These are phyloP conservation scores for Eupsilia transversa DNA, from an alignment of 2,888 invertebrate species.

Conservation along the genomic window DNA sequence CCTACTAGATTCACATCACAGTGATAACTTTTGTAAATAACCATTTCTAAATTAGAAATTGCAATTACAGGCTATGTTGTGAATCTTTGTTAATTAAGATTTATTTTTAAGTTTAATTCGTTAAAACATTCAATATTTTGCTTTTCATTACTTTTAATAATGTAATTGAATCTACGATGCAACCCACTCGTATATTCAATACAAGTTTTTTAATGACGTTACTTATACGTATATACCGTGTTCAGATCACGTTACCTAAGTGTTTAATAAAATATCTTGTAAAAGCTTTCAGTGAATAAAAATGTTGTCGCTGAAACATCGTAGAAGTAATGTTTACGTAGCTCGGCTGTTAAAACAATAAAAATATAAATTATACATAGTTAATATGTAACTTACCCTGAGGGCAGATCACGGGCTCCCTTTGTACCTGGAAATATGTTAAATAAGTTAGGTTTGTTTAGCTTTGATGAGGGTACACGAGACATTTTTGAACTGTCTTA, in stretches of 20 bases:
- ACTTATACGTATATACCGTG: constrained; percentile 16
- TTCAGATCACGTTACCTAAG: constrained; percentile 23
- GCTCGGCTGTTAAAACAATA: constrained; percentile 54
- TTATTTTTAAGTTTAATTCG: neutral
- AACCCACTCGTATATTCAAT: neutral
- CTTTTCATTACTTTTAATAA: constrained; percentile 1
- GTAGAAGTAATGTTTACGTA: constrained; percentile 29
- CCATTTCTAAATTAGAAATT: constrained; percentile 27
- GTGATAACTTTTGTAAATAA: constrained; percentile 52
- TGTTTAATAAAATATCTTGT: constrained; percentile 37
- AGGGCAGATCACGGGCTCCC: constrained; percentile 62
- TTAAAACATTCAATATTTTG: neutral
- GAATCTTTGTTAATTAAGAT: neutral
- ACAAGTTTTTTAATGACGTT: constrained; percentile 17
- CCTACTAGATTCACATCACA: constrained; percentile 54
- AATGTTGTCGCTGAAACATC: constrained; percentile 27
- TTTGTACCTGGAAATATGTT: constrained; percentile 68
- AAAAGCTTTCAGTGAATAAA: constrained; percentile 43
- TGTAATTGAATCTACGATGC: constrained; percentile 6
- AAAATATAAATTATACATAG: constrained; percentile 47
- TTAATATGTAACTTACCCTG: constrained; percentile 62
- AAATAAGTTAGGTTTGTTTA: constrained; percentile 64
- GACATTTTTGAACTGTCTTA: constrained; percentile 53
- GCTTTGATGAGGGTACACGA: constrained; percentile 57
- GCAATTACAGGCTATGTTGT: neutral